Conservation (phyloP, 2,888 invertebrate species). For the Stegophylla sp. region DNA sequence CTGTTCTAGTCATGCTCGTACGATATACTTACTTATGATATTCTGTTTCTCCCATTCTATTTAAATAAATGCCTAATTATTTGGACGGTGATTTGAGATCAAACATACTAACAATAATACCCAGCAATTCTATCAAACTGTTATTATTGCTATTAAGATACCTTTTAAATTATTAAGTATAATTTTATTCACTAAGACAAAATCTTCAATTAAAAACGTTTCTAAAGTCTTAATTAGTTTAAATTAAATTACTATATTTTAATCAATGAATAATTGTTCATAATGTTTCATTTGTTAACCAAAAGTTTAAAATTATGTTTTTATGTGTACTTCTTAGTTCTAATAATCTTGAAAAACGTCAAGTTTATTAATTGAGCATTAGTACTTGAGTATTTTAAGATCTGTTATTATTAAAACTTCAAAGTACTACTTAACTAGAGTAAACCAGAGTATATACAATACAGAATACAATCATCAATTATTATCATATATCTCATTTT, state of each 20-base stretch:
- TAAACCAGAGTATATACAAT: no score
- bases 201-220: not conserved
- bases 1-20: no score
- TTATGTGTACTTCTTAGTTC: not conserved
- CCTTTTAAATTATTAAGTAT: not conserved
- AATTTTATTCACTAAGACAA: not conserved
- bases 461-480: no score
- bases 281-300: constrained; percentile 16
- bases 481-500: no score
- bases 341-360: not conserved
- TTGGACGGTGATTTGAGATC: no score
- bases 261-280: not conserved
- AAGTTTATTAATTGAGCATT: not conserved
- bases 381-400: not conserved
- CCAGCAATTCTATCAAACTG: not conserved
- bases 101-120: not conserved
- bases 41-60: no score
- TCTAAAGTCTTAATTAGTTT: constrained; percentile 17
- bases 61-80: no score
- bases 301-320: not conserved
- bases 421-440: no score
- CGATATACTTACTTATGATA: no score
- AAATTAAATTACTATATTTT: constrained; percentile 21
- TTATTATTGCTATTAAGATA: not conserved
- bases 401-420: not conserved